Evolutionary conservation across 2,113 vertebrate species (phyloP).

Genomic region (Alligator mississippiensis): DNA sequence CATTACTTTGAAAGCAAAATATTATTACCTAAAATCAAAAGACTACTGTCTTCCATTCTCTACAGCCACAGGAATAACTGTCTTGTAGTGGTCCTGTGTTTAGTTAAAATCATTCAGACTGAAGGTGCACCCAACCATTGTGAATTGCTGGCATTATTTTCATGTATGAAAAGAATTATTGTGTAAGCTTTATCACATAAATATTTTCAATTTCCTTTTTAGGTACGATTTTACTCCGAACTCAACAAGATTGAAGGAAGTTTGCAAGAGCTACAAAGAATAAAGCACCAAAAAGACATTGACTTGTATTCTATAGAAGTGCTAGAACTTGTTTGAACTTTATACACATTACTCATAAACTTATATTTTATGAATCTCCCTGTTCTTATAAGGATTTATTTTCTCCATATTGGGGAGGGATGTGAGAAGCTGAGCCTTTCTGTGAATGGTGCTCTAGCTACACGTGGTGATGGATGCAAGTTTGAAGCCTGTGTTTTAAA

Average conservation of each 20-base stretch:
- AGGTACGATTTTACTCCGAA: constrained; percentile 91
- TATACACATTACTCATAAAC: constrained; percentile 65
- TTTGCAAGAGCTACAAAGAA: constrained; percentile 84
- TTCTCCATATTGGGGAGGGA: constrained; percentile 60
- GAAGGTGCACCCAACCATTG: neutral
- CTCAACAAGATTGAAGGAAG: constrained; percentile 94
- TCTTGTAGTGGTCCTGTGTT: neutral
- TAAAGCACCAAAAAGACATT: constrained; percentile 74
- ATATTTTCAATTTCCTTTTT: constrained; percentile 1
- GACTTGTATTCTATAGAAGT: constrained; percentile 94
- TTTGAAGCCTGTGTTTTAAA: neutral
- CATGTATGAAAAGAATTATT: neutral
- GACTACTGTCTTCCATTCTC: neutral
- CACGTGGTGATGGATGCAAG: neutral
- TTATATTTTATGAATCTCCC: constrained; percentile 60
- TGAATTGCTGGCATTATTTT: neutral
- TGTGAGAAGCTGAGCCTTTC: constrained; percentile 46
- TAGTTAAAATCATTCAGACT: neutral
- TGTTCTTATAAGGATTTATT: constrained; percentile 58
- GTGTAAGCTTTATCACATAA: neutral
- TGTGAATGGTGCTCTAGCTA: constrained; percentile 45
- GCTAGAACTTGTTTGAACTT: constrained; percentile 89
- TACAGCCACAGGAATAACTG: neutral
- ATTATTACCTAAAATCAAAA: neutral
- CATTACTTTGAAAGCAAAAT: neutral